Evolutionary conservation across 2,113 vertebrate species (phyloP).

Genomic region (Phylloscopus trochiloides): DNA sequence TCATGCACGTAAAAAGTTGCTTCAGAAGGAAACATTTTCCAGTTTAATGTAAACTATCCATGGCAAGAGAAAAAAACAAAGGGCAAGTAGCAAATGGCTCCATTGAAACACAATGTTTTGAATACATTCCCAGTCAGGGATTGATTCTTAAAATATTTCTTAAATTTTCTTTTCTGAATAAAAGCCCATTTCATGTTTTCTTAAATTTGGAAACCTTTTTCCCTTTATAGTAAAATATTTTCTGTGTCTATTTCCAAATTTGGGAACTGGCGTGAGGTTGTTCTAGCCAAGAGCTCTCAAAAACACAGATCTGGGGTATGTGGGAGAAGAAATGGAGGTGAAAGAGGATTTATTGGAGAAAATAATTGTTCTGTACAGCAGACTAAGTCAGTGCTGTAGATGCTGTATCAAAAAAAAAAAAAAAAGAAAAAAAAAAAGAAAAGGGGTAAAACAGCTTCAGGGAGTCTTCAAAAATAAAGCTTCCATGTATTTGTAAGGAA

Average conservation of each 20-base stretch:
- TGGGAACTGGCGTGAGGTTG: neutral
- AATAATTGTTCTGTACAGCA: neutral
- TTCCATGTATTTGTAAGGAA: constrained; percentile 31
- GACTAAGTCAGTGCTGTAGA: neutral
- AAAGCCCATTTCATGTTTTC: neutral
- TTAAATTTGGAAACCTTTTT: neutral
- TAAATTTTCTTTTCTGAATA: neutral
- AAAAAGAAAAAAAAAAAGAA: neutral
- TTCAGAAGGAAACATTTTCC: constrained; percentile 50
- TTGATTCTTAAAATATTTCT: neutral
- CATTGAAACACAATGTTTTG: constrained; percentile 24
- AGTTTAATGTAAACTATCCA: constrained; percentile 64
- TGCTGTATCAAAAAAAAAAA: neutral
- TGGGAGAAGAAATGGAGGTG: neutral
- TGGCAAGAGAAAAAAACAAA: constrained; percentile 42
- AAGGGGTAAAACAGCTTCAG: no score
- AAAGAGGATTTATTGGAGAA: neutral
- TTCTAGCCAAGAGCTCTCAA: neutral
- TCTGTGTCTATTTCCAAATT: neutral
- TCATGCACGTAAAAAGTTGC: neutral
- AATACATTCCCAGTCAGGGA: neutral
- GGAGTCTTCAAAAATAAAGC: constrained; percentile 39
- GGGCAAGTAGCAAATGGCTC: constrained; percentile 10
- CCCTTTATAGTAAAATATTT: neutral
- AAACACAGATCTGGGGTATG: neutral